Evolutionary conservation across 2,797 vertebrate genomes (phyloP).

Genomic region (Parotocinclus haroldoi): DNA sequence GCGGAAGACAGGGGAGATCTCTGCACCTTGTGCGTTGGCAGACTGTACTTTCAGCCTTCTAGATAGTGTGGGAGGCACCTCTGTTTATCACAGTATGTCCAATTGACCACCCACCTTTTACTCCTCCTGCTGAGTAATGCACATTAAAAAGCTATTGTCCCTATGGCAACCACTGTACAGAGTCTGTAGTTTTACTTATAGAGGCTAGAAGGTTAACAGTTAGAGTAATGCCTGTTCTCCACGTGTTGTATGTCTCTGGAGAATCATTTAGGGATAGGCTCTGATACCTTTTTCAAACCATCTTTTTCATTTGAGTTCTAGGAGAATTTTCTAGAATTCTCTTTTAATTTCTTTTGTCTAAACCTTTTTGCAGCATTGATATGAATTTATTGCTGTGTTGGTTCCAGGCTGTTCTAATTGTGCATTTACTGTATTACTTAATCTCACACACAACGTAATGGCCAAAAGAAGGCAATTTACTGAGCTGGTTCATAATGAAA

Average conservation of each 20-base stretch:
- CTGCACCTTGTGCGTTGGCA: conserved; percentile 33
- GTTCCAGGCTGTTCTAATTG: too few relatives aligned
- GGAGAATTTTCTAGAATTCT: neutral
- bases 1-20: conserved; percentile 26
- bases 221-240: conserved; percentile 3
- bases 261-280: conserved; percentile 16
- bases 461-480: too few relatives aligned
- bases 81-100: conserved; percentile 14
- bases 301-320: neutral
- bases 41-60: conserved; percentile 8
- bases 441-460: too few relatives aligned
- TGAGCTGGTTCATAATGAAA: too few relatives aligned
- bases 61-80: conserved; percentile 9
- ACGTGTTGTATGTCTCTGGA: conserved; percentile 14
- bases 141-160: conserved; percentile 44
- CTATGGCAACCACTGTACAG: conserved; percentile 24
- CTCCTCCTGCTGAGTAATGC: conserved; percentile 47
- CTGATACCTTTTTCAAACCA: neutral
- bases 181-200: conserved; percentile 33
- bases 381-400: too few relatives aligned
- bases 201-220: neutral
- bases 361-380: too few relatives aligned
- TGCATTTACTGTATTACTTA: too few relatives aligned
- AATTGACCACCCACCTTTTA: conserved; percentile 47
- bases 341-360: too few relatives aligned